A percentile compares a stretch with the other conserved stretches of the same genome.
Conservation (phyloP, 2,797 vertebrate species). For the Coracias cyanogaster region DNA sequence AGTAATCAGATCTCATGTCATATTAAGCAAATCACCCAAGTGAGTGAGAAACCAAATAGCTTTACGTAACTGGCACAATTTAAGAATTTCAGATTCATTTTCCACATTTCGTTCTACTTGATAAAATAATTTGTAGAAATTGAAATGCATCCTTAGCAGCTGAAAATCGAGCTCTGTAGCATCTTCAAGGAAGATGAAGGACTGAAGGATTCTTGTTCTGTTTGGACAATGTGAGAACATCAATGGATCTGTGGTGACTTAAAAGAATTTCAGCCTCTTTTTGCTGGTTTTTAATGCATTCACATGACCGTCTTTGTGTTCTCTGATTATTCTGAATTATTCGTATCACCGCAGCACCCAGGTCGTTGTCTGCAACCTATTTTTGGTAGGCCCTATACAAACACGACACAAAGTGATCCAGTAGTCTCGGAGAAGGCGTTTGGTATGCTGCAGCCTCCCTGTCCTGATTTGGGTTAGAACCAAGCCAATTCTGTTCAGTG, state of each 20-base stretch:
- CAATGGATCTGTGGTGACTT: background rate
- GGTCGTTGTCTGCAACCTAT: background rate
- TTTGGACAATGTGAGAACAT: background rate
- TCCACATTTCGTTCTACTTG: background rate
- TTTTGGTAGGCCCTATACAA: background rate
- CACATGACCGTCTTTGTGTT: background rate
- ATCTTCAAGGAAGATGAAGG: background rate
- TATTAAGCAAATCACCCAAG: background rate
- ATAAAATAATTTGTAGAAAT: background rate
- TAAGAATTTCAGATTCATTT: background rate
- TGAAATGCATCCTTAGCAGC: background rate
- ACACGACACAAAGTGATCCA: background rate
- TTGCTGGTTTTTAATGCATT: background rate
- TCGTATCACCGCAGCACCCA: background rate
- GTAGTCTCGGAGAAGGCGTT: background rate
- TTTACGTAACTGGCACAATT: background rate
- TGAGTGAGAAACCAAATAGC: background rate
- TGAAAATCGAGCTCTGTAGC: background rate
- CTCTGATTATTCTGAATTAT: background rate
- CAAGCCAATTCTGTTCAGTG: too few relatives aligned
- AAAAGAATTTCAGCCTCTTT: background rate
- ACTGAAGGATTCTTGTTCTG: background rate
- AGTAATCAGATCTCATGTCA: background rate
- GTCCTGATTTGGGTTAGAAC: too few relatives aligned
- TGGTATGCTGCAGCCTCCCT: background rate